Conservation (phyloP, 2,888 invertebrate genomes). For the Drosophila formosana region DNA sequence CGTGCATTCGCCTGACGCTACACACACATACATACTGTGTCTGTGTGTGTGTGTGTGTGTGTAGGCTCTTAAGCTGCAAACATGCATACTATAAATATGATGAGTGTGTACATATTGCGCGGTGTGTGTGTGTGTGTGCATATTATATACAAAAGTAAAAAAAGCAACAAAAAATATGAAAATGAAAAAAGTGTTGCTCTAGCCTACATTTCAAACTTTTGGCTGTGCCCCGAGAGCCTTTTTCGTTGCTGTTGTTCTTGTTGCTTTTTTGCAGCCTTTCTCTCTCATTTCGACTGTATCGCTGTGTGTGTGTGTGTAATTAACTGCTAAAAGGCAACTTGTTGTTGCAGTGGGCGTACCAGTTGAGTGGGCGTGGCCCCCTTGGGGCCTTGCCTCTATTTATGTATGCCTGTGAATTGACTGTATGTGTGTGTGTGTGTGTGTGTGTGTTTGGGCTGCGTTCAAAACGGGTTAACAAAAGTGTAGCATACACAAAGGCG, state of each 20-base stretch:
- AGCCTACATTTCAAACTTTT: constrained; percentile 69
- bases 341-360: constrained; percentile 70
- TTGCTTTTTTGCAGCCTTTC: constrained; percentile 31
- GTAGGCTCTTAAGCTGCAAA: constrained; percentile 50
- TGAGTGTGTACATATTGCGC: not conserved
- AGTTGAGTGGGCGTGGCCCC: constrained; percentile 58
- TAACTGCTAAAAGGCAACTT: constrained; percentile 79
- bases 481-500: constrained; percentile 81
- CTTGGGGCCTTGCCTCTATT: constrained; percentile 40
- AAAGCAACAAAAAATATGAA: constrained; percentile 25
- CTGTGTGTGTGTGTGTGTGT: not conserved
- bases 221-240: constrained; percentile 45
- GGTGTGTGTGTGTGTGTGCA: constrained; percentile 7
- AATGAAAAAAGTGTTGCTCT: constrained; percentile 37
- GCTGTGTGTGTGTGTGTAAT: constrained; percentile 57
- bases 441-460: constrained; percentile 41
- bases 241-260: constrained; percentile 16
- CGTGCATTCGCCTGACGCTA: constrained; percentile 56
- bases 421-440: constrained; percentile 23
- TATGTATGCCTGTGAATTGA: constrained; percentile 25
- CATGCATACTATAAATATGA: constrained; percentile 42
- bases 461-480: constrained; percentile 74
- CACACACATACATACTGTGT: not conserved
- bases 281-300: constrained; percentile 8
- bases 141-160: constrained; percentile 25